Base-by-base conservation (phyloP, 2,888 invertebrate species). In the Syritta pipiens region DNA sequence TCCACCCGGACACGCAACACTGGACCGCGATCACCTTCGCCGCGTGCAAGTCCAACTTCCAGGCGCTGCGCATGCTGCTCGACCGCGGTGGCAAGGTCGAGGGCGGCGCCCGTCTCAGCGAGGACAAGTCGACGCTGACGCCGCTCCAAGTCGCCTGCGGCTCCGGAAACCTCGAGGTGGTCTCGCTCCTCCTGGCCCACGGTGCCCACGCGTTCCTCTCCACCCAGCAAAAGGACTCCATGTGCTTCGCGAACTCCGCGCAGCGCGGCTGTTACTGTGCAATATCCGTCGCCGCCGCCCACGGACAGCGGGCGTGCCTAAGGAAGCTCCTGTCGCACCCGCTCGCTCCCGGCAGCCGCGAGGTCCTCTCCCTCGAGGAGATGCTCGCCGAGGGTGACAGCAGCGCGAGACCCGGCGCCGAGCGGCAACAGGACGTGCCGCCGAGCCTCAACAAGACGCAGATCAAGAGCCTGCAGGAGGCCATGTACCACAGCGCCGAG, bases 401-500 rank as follows among this genome's bases (percentile, higher is more conserved):
- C 0, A 85, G 82, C 2, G 77, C 79, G 81, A 84, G 82, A 81
- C 84, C 68, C 83, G 89, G 82, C 85, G 62, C 68, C n/a, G 81
- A 81, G 22, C 81, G 81, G 3, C 74, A 74, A 28, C 74, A 86
- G 83, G 89, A 85, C 84, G 86, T 87, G 12, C 84, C 87, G 40
- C 86, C 85, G 81, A 86, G 87, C 69, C 91, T 95, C 85, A 95
- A 92, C 83, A 96, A 96, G 89, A 91, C 93, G 26, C 96, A 97
- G 89, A 93, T 94, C 82, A 93, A 96, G 83, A 93, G 95, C 40
- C 90, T 97, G 68, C 96, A 97, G 85, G 97, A 97, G 88, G 96
- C 97, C 17, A 95, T 97, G 95, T 97, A 97, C 86, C 96, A 96
- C 86, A 96, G 96, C 76, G 95, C 96, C 0, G 97, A 97, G 88